Base-by-base conservation (phyloP, 2,113 vertebrate genomes). In the Tenrec ecaudatus region DNA sequence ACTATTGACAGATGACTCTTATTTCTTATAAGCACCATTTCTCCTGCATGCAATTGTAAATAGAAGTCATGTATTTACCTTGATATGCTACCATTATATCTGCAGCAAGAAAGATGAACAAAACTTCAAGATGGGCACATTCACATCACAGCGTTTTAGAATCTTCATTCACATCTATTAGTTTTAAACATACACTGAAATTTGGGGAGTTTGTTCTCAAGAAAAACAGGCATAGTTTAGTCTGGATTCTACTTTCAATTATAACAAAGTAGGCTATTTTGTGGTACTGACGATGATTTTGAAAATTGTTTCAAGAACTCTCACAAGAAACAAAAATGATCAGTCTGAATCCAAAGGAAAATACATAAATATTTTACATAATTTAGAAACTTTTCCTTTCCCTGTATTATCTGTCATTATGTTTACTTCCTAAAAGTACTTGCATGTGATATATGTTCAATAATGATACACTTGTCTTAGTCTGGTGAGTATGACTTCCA, bases 261-360 rank as follows among this genome's bases (percentile, higher is more conserved):
- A 38, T 94, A 73, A 86, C 4, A 40, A 89, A 36, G 20, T 22
- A 43, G 16, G 20, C 79, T 90, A 86, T 84, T 90, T 90, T 69
- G 22, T 90, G 27, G 77, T 80, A 86, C 9, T 71, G 29, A 4
- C 90, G 60, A 40, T 78, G 25, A 82, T 86, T 89, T 47, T n/a
- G 76, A 83, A 66, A 66, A 47, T n/a, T 88, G 40, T 62, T 85
- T 86, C 82, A 23, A 79, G 20, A 64, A 20, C 29, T 57, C 16
- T 76, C 47, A 76, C 31, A 82, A 78, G 80, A 95, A 92, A 2
- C 0, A 90, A 47, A 8, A 14, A 47, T 78, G n/a, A 83, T 84
- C 75, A 57, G 68, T 78, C 27, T 83, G 60, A 94, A 82, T 89
- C 17, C 7, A 94, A 89, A 87, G 17, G 38, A 77, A 89, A 82